phyloP scores from a whole-genome alignment of 1,140 invertebrate species.

The Anagrus nilaparvatae region DNA sequence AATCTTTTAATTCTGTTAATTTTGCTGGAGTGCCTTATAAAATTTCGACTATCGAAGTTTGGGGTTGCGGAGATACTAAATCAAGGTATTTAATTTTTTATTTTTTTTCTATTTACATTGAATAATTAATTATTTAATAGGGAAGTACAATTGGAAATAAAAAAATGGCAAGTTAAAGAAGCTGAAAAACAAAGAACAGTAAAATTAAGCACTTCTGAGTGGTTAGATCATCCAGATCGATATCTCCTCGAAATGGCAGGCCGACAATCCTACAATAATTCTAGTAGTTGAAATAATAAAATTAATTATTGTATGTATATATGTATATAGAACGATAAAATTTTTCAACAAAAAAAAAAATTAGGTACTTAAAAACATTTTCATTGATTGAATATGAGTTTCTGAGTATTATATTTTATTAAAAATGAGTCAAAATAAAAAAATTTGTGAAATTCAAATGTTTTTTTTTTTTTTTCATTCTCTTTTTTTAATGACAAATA shows the following conservation, averaged over 20 bases:
- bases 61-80: conserved; percentile 70
- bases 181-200: conserved; percentile 69
- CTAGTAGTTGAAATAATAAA: conserved; percentile 18
- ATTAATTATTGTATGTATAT: conserved; percentile 10
- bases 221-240: conserved; percentile 86
- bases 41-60: conserved; percentile 58
- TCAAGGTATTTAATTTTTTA: conserved; percentile 30
- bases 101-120: background rate
- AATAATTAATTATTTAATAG: conserved; percentile 34
- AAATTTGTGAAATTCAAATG: too few species aligned
- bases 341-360: background rate
- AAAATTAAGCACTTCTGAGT: conserved; percentile 73
- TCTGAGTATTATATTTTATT: too few species aligned
- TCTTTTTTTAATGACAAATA: too few species aligned
- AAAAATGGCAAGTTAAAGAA: conserved; percentile 83
- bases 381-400: too few species aligned
- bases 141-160: conserved; percentile 75
- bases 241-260: conserved; percentile 78
- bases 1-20: conserved; percentile 32
- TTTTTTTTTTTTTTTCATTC: too few species aligned
- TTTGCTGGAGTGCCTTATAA: conserved; percentile 44
- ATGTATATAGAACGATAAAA: background rate
- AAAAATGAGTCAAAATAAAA: too few species aligned
- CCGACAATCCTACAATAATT: conserved; percentile 55
- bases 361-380: background rate